Evolutionary conservation across 1,140 invertebrate genomes (phyloP).

Genomic region (Eueides isabella): DNA sequence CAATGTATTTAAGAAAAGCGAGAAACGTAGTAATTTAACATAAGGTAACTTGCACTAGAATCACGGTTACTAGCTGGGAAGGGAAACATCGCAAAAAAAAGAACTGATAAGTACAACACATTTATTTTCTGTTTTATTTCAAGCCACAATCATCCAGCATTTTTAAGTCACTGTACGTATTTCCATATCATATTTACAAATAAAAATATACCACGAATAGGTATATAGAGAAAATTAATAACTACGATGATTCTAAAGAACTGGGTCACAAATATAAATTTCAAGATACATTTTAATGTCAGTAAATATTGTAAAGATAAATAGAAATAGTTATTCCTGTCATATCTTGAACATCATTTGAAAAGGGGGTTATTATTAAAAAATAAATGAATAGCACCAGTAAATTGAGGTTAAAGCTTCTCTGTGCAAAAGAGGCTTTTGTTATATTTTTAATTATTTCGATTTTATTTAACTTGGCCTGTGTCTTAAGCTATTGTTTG

Average conservation of each 20-base stretch:
- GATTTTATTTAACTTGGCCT: constrained; percentile 22
- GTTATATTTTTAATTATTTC: constrained; percentile 25
- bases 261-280: background rate
- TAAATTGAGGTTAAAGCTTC: background rate
- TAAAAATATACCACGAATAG: background rate
- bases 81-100: too few relatives aligned
- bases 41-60: background rate
- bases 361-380: background rate
- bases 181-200: background rate
- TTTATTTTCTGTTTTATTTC: too few relatives aligned
- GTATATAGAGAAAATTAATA: background rate
- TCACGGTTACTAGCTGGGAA: too few relatives aligned
- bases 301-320: background rate
- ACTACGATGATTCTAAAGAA: background rate
- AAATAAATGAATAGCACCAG: background rate
- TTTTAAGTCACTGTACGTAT: background rate
- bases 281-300: background rate
- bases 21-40: background rate
- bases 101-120: too few relatives aligned
- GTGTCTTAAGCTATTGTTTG: background rate
- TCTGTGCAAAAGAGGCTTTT: constrained; percentile 8
- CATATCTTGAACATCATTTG: constrained; percentile 1
- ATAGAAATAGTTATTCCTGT: constrained; percentile 4
- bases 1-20: background rate
- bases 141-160: background rate